Evolutionary conservation across 2,888 invertebrate genomes (phyloP).

Genomic region (Acronicta alni): DNA sequence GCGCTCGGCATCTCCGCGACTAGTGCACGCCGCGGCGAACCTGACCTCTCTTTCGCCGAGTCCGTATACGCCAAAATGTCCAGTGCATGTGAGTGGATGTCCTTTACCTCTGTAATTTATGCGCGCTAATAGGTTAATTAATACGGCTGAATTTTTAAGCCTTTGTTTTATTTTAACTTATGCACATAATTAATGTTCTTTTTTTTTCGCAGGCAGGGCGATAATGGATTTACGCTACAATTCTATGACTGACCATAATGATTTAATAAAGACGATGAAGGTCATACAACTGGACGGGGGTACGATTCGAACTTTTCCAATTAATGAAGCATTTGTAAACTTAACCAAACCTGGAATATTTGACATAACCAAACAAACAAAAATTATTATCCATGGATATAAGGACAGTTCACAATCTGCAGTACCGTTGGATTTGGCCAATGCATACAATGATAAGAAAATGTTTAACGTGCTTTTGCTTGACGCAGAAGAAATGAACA

Average conservation of each 20-base stretch:
- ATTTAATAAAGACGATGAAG: constrained; percentile 80
- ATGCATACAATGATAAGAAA: constrained; percentile 81
- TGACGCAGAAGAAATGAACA: constrained; percentile 83
- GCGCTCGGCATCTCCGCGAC: constrained; percentile 55
- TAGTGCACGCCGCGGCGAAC: constrained; percentile 45
- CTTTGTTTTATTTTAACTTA: not conserved
- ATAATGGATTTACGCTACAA: constrained; percentile 81
- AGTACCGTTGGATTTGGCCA: constrained; percentile 79
- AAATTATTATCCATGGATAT: constrained; percentile 85
- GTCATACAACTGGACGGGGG: constrained; percentile 74
- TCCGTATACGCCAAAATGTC: constrained; percentile 81
- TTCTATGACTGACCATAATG: constrained; percentile 70
- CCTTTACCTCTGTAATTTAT: constrained; percentile 56
- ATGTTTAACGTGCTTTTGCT: constrained; percentile 84
- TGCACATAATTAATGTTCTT: constrained; percentile 10
- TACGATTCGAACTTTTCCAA: constrained; percentile 70
- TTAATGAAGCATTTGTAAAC: constrained; percentile 76
- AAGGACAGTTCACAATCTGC: constrained; percentile 82
- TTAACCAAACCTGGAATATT: constrained; percentile 75
- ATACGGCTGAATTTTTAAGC: not conserved
- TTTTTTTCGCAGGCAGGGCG: constrained; percentile 78
- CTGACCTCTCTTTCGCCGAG: constrained; percentile 80
- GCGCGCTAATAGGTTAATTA: constrained; percentile 20
- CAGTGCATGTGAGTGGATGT: constrained; percentile 81
- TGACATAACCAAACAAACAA: constrained; percentile 84